Evolutionary conservation across 2,888 invertebrate genomes (phyloP), one percentile per base, ranked within the genome.

Genomic region (Tetragonisca angustula): DNA sequence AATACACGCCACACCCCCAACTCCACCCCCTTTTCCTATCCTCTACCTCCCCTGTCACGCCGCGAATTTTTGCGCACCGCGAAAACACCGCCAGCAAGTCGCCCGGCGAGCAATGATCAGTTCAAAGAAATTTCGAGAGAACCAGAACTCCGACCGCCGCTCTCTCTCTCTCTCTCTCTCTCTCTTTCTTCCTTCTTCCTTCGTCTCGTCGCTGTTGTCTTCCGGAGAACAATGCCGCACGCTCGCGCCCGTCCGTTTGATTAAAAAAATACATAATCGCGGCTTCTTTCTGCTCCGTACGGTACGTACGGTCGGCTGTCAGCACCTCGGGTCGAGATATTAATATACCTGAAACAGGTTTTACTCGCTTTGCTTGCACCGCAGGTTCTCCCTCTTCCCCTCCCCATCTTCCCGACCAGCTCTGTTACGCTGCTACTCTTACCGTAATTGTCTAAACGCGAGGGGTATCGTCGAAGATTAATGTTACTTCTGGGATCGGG

Each of bases 71-170:
- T 49, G 43, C 36, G 54, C 59, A 36, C 4, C 19, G 11, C 32
- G 21, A 61, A 27, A 15, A n/a, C 65, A 49, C 27, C 17, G 56
- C 13, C 9, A 59, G 56, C 56, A 4, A n/a, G 17, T 52, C 17
- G 17, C 19, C 24, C 24, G 27, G 27, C 17, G 6, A 54, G 67
- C 61, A 71, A 82, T 83, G 71, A 83, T 83, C 83, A 68, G 68
- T 80, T 80, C 81, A 62, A 83, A 69, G 27, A 73, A 64, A 52
- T 74, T 73, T 74, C 52, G 50, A 50, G 62, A 24, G 59, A 69
- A 43, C 62, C 0, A 24, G 59, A 69, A 43, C 62, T 0, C 21
- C 32, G 13, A 17, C 32, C 19, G 3, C 11, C 27, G 6, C 15
- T 27, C 36, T 11, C 5, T 27, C 15, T 5, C 4, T 67, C n/a